Conservation (phyloP, 2,797 vertebrate genomes). For the Sylvilagus floridanus region DNA sequence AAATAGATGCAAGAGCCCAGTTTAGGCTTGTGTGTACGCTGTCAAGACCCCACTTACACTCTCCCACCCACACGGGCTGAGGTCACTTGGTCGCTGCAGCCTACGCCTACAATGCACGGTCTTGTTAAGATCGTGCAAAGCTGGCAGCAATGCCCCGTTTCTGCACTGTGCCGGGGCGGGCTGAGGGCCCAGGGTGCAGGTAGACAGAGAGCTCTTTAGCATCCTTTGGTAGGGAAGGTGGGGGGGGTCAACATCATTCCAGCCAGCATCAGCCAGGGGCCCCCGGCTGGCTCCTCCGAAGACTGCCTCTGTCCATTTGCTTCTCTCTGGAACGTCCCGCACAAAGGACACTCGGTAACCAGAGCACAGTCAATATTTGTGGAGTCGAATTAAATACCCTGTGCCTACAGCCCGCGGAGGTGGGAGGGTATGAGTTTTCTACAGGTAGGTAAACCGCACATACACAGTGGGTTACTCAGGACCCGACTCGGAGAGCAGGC, state of each 20-base stretch:
- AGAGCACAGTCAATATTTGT: conserved; percentile 80
- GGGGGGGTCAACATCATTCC: no score
- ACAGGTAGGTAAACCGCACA: conserved; percentile 80
- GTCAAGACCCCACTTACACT: neutral
- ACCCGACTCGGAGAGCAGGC: neutral
- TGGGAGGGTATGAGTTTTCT: conserved; percentile 63
- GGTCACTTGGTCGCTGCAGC: neutral
- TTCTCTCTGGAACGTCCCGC: conserved; percentile 43
- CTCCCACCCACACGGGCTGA: neutral
- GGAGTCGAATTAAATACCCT: conserved; percentile 66
- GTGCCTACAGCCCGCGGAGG: conserved; percentile 30
- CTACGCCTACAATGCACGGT: neutral
- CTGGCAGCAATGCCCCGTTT: neutral
- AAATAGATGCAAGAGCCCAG: neutral
- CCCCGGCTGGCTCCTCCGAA: conserved; percentile 42
- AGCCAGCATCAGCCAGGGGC: conserved; percentile 45
- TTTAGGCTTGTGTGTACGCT: neutral
- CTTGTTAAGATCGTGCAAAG: conserved; percentile 33
- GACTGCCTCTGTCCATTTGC: conserved; percentile 39
- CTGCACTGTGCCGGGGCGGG: neutral
- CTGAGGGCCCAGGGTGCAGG: neutral
- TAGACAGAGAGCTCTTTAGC: conserved; percentile 74
- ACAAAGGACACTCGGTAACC: conserved; percentile 77
- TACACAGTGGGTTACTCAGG: conserved; percentile 60
- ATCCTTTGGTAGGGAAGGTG: neutral